These are phyloP conservation scores for Brassicogethes aeneus DNA, from an alignment of 2,888 invertebrate genomes.

Conservation along the genomic window DNA sequence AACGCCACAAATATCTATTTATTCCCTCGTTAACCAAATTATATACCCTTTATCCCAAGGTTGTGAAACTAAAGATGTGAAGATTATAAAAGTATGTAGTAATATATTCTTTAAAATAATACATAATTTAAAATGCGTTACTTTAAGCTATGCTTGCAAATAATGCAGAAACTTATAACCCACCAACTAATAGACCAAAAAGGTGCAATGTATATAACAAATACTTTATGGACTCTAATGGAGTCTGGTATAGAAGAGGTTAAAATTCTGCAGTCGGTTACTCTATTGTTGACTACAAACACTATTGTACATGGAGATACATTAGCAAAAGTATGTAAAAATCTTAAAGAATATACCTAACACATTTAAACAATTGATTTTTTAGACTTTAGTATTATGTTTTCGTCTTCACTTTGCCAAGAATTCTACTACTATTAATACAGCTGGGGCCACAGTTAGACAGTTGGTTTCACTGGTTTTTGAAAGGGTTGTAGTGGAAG, in stretches of 20 bases:
- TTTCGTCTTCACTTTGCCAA: slow-evolving; percentile 94
- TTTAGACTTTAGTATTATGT: slow-evolving; percentile 85
- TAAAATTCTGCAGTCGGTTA: slow-evolving; percentile 92
- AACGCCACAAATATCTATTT: slow-evolving; percentile 72
- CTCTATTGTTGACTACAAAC: slow-evolving; percentile 90
- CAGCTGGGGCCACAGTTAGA: slow-evolving; percentile 94
- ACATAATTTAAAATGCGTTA: not conserved
- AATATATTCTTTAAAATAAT: not conserved
- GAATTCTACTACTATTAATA: slow-evolving; percentile 91
- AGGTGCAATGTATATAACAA: slow-evolving; percentile 87
- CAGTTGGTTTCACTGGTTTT: slow-evolving; percentile 90
- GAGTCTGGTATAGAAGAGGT: slow-evolving; percentile 93
- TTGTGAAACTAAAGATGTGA: slow-evolving; percentile 93
- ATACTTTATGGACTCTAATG: slow-evolving; percentile 88
- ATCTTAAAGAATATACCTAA: not conserved
- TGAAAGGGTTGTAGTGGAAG: slow-evolving; percentile 73
- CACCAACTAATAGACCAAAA: slow-evolving; percentile 84
- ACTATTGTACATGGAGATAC: slow-evolving; percentile 90
- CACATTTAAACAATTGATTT: slow-evolving; percentile 14
- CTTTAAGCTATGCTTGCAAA: slow-evolving; percentile 77
- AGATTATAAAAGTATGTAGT: slow-evolving; percentile 74
- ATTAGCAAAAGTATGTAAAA: slow-evolving; percentile 68
- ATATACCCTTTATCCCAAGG: slow-evolving; percentile 94
- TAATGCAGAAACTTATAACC: slow-evolving; percentile 89
- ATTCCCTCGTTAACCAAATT: slow-evolving; percentile 87